These are phyloP conservation scores for Diachrysia chrysitis DNA, from an alignment of 2,888 invertebrate species.

Conservation along the genomic window DNA sequence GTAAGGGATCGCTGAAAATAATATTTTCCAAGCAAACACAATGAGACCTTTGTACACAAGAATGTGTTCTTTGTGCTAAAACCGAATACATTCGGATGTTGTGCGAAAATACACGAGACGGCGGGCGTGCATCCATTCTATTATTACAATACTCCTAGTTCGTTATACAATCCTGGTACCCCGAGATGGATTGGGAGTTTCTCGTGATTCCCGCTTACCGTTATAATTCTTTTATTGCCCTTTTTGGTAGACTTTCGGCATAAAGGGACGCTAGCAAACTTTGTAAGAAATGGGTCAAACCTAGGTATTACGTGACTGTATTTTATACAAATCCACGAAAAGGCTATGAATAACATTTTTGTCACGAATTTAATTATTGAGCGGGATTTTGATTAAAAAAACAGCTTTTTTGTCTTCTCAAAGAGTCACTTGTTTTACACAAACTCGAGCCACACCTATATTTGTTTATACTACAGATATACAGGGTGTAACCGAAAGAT, in stretches of 20 bases:
- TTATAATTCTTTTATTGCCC: not conserved
- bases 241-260: conserved; percentile 3
- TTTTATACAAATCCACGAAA: not conserved
- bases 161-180: conserved; percentile 44
- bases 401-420: no score
- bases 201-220: conserved; percentile 19
- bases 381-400: not conserved
- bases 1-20: conserved; percentile 60
- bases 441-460: no score
- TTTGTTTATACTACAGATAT: no score
- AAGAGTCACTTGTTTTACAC: no score
- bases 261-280: not conserved
- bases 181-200: conserved; percentile 18
- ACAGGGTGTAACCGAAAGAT: no score
- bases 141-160: conserved; percentile 34
- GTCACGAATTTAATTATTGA: not conserved
- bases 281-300: conserved; percentile 4
- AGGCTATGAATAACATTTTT: not conserved
- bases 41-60: conserved; percentile 58
- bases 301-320: conserved; percentile 6
- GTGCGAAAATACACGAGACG: conserved; percentile 41
- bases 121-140: conserved; percentile 33
- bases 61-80: conserved; percentile 50
- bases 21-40: conserved; percentile 65
- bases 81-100: conserved; percentile 30